A percentile compares a stretch with the other conserved stretches of the same genome.
These are phyloP conservation scores for Gadopsis bispinosus DNA, from an alignment of 2,797 vertebrate genomes.

Conservation along the genomic window DNA sequence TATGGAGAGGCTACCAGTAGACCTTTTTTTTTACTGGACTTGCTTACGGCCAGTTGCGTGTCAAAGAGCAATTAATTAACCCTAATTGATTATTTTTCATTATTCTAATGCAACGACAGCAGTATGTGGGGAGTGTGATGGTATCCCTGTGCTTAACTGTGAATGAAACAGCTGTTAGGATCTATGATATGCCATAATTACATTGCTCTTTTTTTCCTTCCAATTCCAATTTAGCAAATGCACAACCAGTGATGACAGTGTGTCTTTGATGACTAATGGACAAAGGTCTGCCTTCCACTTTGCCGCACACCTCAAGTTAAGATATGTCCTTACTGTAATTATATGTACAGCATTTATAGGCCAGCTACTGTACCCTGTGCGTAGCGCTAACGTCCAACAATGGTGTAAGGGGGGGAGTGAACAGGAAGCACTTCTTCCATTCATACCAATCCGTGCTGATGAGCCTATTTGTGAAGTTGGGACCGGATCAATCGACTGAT, in stretches of 20 bases:
- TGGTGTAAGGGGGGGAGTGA: neutral
- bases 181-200: slow-evolving; percentile 79
- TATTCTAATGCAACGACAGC: slow-evolving; percentile 86
- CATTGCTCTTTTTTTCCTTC: slow-evolving; percentile 38
- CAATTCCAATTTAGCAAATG: slow-evolving; percentile 79
- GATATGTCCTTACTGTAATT: slow-evolving; percentile 34
- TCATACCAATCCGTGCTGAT: neutral
- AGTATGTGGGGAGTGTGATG: slow-evolving; percentile 62
- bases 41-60: slow-evolving; percentile 77
- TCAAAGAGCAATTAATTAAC: slow-evolving; percentile 84
- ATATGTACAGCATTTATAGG: slow-evolving; percentile 39
- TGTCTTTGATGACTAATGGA: slow-evolving; percentile 64
- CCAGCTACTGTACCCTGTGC: slow-evolving; percentile 11
- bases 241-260: slow-evolving; percentile 56
- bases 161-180: slow-evolving; percentile 81
- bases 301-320: slow-evolving; percentile 34
- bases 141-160: slow-evolving; percentile 63
- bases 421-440: neutral
- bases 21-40: slow-evolving; percentile 63
- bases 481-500: neutral
- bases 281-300: slow-evolving; percentile 45
- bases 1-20: slow-evolving; percentile 60
- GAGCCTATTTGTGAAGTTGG: neutral
- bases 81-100: slow-evolving; percentile 87
- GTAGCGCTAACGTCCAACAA: slow-evolving; percentile 9